Percentiles rank a stretch among this genome's conserved stretches.
Evolutionary conservation across 92 coral and sea anemone species (phyloP).

Genomic region (Scolanthus callimorphus): DNA sequence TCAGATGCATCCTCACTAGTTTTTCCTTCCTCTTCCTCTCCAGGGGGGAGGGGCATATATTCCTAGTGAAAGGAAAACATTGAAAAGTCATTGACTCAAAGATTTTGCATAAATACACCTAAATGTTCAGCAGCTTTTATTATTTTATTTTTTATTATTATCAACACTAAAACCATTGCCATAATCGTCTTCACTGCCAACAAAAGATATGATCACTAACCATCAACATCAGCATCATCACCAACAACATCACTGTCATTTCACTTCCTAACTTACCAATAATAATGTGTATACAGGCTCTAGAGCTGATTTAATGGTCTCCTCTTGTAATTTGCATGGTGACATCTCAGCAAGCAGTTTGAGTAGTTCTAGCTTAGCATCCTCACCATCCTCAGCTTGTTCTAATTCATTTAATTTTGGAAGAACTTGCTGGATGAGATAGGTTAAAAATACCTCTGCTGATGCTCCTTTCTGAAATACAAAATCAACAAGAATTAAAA

Average conservation of each 20-base stretch:
- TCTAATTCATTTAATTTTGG: constrained; percentile 56
- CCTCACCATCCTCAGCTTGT: constrained; percentile 67
- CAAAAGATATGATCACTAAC: too few relatives aligned
- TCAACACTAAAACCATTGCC: too few relatives aligned
- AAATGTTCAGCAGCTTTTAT: too few relatives aligned
- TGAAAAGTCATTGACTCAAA: too few relatives aligned
- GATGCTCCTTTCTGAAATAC: constrained; percentile 96
- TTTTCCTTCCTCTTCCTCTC: constrained; percentile 72
- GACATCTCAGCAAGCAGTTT: constrained; percentile 94
- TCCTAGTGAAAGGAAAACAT: too few relatives aligned
- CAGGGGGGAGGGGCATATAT: constrained; percentile 93
- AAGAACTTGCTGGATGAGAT: constrained; percentile 64
- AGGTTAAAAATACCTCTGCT: constrained; percentile 72
- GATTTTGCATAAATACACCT: too few relatives aligned
- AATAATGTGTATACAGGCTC: constrained; percentile 81
- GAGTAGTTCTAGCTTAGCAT: constrained; percentile 73
- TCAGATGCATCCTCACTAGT: constrained; percentile 60
- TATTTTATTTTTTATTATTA: too few relatives aligned
- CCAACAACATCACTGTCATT: too few relatives aligned
- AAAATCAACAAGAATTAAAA: too few relatives aligned
- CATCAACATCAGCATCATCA: too few relatives aligned
- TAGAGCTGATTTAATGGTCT: constrained; percentile 64
- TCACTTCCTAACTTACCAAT: constrained; percentile 61
- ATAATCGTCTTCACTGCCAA: too few relatives aligned
- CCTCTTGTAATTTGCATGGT: constrained; percentile 77